Conservation (phyloP, 2,113 vertebrate species). For the Laticauda laticaudata region DNA sequence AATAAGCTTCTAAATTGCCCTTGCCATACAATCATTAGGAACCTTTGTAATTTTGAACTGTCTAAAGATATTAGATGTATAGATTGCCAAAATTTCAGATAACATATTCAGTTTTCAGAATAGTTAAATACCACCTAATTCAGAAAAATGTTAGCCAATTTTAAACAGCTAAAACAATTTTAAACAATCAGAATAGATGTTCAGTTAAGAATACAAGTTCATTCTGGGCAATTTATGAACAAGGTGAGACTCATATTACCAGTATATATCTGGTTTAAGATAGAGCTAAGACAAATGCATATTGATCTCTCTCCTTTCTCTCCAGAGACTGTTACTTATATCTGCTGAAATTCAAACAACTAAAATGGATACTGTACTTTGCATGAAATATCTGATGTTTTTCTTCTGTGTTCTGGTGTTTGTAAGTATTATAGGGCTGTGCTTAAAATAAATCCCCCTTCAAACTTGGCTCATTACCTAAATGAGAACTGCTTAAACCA, state of each 20-base stretch:
- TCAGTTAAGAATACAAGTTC: background rate
- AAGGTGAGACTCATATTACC: background rate
- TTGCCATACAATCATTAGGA: background rate
- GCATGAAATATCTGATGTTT: slow-evolving; percentile 68
- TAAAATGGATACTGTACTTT: slow-evolving; percentile 54
- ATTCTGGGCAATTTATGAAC: background rate
- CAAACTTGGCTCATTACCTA: background rate
- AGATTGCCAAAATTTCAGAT: background rate
- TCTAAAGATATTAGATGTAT: background rate
- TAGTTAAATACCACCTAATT: background rate
- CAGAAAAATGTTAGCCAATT: background rate
- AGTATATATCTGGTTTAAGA: background rate
- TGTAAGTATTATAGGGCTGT: slow-evolving; percentile 55
- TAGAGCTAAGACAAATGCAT: background rate
- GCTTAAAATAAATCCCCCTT: background rate
- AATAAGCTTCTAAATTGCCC: background rate
- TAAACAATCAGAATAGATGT: background rate
- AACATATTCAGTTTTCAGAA: background rate
- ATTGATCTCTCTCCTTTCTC: background rate
- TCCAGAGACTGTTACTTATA: background rate
- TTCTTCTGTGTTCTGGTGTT: slow-evolving; percentile 65
- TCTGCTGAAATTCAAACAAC: background rate
- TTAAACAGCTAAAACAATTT: background rate
- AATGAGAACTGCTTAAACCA: background rate
- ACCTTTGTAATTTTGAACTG: background rate